These are phyloP conservation scores for Troides oblongomaculatus DNA, from an alignment of 2,888 invertebrate genomes.

Conservation along the genomic window DNA sequence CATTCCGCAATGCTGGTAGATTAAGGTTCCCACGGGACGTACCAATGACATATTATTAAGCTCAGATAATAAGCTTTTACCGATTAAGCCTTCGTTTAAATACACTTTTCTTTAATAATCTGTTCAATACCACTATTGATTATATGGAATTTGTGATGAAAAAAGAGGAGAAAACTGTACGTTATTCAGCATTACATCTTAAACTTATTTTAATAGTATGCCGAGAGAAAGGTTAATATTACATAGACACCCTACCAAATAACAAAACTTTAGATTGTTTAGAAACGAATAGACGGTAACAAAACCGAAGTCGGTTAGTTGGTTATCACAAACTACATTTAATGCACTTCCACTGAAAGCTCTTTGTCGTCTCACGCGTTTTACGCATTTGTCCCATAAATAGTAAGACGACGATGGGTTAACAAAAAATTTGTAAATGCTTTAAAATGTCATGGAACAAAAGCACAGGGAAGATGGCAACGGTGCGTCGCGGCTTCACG, in stretches of 20 bases:
- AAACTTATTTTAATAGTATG: neutral
- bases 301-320: neutral
- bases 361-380: constrained; percentile 16
- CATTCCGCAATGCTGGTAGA: constrained; percentile 22
- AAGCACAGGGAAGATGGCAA: constrained; percentile 3
- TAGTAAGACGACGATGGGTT: constrained; percentile 2
- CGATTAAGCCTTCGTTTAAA: neutral
- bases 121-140: neutral
- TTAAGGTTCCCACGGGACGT: constrained; percentile 26
- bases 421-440: constrained; percentile 15
- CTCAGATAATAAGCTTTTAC: neutral
- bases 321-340: constrained; percentile 2
- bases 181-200: neutral
- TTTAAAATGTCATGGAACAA: constrained; percentile 15
- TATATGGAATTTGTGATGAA: neutral
- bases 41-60: neutral
- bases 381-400: constrained; percentile 14
- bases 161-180: neutral
- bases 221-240: neutral
- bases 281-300: neutral
- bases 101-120: neutral
- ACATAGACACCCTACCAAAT: too few species aligned
- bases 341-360: neutral
- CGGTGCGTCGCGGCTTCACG: constrained; percentile 20
- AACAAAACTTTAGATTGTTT: neutral